phyloP scores from a whole-genome alignment of 2,888 invertebrate species.

The Hedya salicella region DNA sequence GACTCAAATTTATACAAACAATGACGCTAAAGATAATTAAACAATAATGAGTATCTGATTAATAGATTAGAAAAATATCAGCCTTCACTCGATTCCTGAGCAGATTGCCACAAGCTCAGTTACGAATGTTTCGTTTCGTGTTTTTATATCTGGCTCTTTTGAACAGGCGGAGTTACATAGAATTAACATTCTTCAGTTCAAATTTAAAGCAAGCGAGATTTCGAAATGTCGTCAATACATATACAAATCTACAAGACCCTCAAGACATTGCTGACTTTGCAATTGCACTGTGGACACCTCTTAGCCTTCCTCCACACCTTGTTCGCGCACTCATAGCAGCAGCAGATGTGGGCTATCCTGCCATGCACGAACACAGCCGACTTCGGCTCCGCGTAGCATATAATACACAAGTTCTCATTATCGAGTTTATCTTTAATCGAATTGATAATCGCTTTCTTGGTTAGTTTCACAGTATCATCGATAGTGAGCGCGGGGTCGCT shows the following conservation, averaged over 20 bases:
- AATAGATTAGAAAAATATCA: not conserved
- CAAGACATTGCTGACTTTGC: conserved; percentile 87
- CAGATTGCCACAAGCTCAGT: conserved; percentile 8
- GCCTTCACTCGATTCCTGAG: not conserved
- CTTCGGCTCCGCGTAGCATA: conserved; percentile 86
- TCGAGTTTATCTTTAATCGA: conserved; percentile 61
- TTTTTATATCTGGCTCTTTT: not conserved
- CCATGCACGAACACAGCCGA: conserved; percentile 89
- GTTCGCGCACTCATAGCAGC: conserved; percentile 89
- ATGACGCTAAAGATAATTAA: conserved; percentile 8
- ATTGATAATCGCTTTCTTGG: conserved; percentile 60
- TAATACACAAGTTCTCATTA: conserved; percentile 82
- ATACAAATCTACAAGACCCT: conserved; percentile 76
- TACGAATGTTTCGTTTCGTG: not conserved
- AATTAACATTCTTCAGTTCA: conserved; percentile 1
- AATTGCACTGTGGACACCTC: conserved; percentile 88
- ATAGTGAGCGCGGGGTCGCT: conserved; percentile 75
- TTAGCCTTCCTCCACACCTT: conserved; percentile 87
- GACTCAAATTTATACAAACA: not conserved
- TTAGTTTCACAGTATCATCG: conserved; percentile 54
- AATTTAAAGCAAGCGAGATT: conserved; percentile 33
- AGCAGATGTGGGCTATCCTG: conserved; percentile 87
- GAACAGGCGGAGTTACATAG: not conserved
- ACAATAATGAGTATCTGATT: conserved; percentile 16
- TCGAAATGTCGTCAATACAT: conserved; percentile 18